Evolutionary conservation across 2,113 vertebrate genomes (phyloP), one percentile per base, ranked within the genome.

Genomic region (Talpa occidentalis): DNA sequence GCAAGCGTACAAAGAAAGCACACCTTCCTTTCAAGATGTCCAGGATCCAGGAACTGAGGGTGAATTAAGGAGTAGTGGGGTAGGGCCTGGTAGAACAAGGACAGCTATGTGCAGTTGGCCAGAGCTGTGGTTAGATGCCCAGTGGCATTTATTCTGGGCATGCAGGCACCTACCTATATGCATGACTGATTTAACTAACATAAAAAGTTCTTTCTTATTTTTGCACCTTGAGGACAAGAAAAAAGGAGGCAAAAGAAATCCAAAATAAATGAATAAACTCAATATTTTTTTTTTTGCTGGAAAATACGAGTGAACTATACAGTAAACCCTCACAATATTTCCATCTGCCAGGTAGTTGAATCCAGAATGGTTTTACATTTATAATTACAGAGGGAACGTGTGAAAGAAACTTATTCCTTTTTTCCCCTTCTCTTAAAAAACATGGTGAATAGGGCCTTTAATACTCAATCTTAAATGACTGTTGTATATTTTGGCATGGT

Each of bases 361-460:
- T 96, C 67, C 77, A 97, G 92, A 97, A 97, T 95, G 81, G 93
- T 90, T 97, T 97, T 97, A 96, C 86, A 97, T 97, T 98, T 97
- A 98, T 98, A 98, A 98, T 98, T 97, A 93, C 96, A 56, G 91
- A 88, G 94, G 93, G 97, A 98, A 98, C 44, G 95, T 96, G 94
- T 97, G 97, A 98, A 98, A 98, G 96, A 94, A 88, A 82, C 74
- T 80, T 97, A 97, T 94, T 96, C 59, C 79, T 79, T 94, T 94
- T 90, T 96, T 82, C 11, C 72, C 94, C 79, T 92, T 72, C 64
- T 89, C 70, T 93, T 95, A 94, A 94, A 97, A 97, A 96, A 96
- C 54, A 52, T 94, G 95, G 96, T 98, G 98, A 98, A 98, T 98
- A 98, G 97, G 95, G 93, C 89, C 97, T 98, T 98, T 98, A 98